A percentile compares a stretch with the other conserved stretches of the same genome.
These are phyloP conservation scores for Rhinoderma darwinii DNA, from an alignment of 2,113 vertebrate genomes.

Conservation along the genomic window DNA sequence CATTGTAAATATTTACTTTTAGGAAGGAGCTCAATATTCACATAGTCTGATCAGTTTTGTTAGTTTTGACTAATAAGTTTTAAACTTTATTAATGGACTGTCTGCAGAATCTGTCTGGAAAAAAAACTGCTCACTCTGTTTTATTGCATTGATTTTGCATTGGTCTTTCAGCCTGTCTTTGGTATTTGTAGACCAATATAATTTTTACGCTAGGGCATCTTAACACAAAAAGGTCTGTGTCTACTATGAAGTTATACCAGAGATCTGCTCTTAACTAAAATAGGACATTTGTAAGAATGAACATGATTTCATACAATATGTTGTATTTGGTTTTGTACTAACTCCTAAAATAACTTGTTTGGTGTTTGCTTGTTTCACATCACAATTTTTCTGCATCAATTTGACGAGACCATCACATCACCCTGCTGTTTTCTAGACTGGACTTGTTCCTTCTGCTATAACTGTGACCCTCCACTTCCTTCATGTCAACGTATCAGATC, in stretches of 20 bases:
- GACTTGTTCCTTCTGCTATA: too few relatives aligned
- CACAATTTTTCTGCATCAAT: too few relatives aligned
- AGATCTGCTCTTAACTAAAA: not conserved
- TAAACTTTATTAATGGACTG: slow-evolving; percentile 8
- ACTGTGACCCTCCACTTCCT: too few relatives aligned
- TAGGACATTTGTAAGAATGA: not conserved
- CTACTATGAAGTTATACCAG: not conserved
- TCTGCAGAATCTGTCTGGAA: not conserved
- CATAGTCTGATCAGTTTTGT: not conserved
- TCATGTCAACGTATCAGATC: too few relatives aligned
- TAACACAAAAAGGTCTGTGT: not conserved
- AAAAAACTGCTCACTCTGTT: not conserved
- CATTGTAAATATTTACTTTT: not conserved
- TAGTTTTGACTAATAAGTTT: not conserved
- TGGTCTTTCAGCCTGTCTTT: not conserved
- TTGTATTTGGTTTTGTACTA: not conserved
- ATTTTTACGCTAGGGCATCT: not conserved
- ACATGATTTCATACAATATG: not conserved
- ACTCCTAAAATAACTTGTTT: not conserved
- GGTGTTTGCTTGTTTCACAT: too few relatives aligned
- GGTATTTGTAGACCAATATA: slow-evolving; percentile 1
- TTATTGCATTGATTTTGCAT: not conserved
- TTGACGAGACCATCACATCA: not conserved
- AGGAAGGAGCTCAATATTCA: not conserved
- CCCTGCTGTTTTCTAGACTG: too few relatives aligned